phyloP scores from a whole-genome alignment of 2,797 vertebrate genomes.

The Coilia nasus region DNA sequence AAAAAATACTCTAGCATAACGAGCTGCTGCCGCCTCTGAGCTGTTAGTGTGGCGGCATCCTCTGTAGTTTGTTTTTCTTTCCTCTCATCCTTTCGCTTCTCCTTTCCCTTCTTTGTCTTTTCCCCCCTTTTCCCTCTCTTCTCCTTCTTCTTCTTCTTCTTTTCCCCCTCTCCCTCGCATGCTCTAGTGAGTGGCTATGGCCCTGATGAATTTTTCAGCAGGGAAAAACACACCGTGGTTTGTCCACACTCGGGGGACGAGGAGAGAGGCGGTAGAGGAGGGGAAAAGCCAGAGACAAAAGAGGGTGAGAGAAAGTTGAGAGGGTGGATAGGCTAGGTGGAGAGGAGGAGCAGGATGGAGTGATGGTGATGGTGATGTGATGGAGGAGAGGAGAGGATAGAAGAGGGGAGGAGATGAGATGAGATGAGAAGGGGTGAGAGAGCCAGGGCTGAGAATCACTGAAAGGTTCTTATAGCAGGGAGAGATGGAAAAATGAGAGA shows the following conservation, averaged over 20 bases:
- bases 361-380: background rate
- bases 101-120: background rate
- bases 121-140: background rate
- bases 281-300: background rate
- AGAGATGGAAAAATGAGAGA: background rate
- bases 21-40: background rate
- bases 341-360: slow-evolving; percentile 53
- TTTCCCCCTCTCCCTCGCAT: background rate
- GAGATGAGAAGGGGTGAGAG: background rate
- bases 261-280: background rate
- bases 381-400: background rate
- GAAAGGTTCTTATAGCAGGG: background rate
- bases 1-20: background rate
- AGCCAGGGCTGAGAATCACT: background rate
- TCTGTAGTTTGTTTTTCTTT: background rate
- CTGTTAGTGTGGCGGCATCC: background rate
- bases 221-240: slow-evolving; percentile 56
- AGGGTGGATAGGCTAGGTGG: slow-evolving; percentile 4
- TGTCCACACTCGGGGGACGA: slow-evolving; percentile 21
- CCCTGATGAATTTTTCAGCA: slow-evolving; percentile 68
- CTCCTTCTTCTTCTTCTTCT: too few species aligned
- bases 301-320: slow-evolving; percentile 26
- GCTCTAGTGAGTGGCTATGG: slow-evolving; percentile 61
- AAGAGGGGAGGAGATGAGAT: background rate
- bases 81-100: too few species aligned